Conservation (phyloP, 1,140 invertebrate species). For the Trypoxylus dichotomus region DNA sequence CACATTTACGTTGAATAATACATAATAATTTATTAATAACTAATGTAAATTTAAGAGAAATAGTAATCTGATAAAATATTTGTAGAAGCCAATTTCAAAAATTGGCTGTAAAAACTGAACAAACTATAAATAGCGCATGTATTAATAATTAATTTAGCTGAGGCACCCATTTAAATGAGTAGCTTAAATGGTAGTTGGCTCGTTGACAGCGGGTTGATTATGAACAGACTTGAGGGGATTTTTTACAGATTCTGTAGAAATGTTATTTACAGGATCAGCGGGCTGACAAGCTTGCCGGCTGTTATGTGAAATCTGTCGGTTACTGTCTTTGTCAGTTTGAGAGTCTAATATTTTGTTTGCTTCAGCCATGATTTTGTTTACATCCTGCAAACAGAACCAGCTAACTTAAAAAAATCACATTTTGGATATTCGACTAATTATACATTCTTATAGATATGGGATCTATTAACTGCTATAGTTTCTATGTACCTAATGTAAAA, state of each 20-base stretch:
- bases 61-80: conserved; percentile 18
- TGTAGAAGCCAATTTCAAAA: conserved; percentile 28
- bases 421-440: conserved; percentile 18
- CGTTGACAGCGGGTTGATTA: conserved; percentile 29
- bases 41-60: neutral
- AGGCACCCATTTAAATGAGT: conserved; percentile 27
- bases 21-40: conserved; percentile 14
- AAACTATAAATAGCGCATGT: conserved; percentile 26
- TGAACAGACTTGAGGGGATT: conserved; percentile 9
- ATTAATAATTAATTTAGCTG: conserved; percentile 28
- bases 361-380: conserved; percentile 51
- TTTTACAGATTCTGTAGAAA: conserved; percentile 27
- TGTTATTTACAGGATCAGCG: conserved; percentile 36
- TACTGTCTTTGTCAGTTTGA: conserved; percentile 35
- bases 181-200: conserved; percentile 31
- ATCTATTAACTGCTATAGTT: conserved; percentile 27
- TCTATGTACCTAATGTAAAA: neutral
- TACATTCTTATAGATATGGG: conserved; percentile 21
- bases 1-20: conserved; percentile 24
- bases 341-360: conserved; percentile 48
- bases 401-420: conserved; percentile 39
- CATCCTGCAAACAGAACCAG: conserved; percentile 53
- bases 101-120: conserved; percentile 38
- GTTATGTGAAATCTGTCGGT: conserved; percentile 32
- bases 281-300: conserved; percentile 40